Evolutionary conservation across 2,113 vertebrate species (phyloP).

Genomic region (Platichthys stellatus): DNA sequence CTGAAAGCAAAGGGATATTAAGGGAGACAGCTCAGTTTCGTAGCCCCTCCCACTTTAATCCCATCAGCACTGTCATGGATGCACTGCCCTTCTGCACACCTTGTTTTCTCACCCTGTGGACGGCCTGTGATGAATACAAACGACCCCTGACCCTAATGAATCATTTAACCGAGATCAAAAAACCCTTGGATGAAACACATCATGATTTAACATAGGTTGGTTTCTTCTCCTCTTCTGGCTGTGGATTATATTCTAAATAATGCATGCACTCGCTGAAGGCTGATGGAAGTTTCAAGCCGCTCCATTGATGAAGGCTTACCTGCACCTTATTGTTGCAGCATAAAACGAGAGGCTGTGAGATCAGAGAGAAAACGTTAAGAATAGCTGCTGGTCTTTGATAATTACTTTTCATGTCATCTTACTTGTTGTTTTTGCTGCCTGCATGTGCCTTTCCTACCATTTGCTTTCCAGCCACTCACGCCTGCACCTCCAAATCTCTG

Average conservation of each 20-base stretch:
- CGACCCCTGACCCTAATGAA: slow-evolving; percentile 14
- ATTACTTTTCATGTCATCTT: slow-evolving; percentile 3
- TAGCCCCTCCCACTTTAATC: neutral
- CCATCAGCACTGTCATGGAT: neutral
- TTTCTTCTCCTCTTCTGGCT: slow-evolving; percentile 3
- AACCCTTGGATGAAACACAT: slow-evolving; percentile 19
- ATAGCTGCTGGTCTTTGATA: slow-evolving; percentile 27
- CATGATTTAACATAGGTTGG: slow-evolving; percentile 3
- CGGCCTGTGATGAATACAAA: slow-evolving; percentile 41
- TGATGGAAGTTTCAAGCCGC: slow-evolving; percentile 14
- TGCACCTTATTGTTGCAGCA: slow-evolving; percentile 24
- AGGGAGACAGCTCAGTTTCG: slow-evolving; percentile 1
- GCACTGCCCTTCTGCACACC: slow-evolving; percentile 16
- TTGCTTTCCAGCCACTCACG: slow-evolving; percentile 10
- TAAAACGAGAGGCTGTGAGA: slow-evolving; percentile 35
- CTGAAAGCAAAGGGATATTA: slow-evolving; percentile 28
- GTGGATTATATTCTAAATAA: slow-evolving; percentile 18
- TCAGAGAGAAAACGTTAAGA: slow-evolving; percentile 28
- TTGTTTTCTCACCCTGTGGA: slow-evolving; percentile 12
- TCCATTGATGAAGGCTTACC: slow-evolving; percentile 23
- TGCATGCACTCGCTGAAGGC: slow-evolving; percentile 1
- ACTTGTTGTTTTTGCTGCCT: neutral
- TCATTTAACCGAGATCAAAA: slow-evolving; percentile 30
- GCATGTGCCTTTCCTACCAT: neutral
- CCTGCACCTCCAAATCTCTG: neutral